Percentiles rank a stretch among this genome's conserved stretches.
Conservation (phyloP, 2,113 vertebrate species). For the Mustela lutreola region DNA sequence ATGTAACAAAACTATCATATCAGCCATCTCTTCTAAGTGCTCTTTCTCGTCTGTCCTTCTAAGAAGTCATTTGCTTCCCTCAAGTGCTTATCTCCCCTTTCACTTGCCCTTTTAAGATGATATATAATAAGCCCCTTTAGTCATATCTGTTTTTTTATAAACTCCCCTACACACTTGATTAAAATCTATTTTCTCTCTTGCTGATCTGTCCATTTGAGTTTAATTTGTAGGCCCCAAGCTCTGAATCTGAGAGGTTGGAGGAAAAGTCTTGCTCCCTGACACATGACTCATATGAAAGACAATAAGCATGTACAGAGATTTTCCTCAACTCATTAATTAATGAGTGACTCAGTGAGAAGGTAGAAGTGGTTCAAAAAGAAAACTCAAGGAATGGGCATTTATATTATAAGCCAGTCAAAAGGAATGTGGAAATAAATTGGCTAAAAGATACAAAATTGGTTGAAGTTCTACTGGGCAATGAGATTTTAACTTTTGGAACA, state of each 20-base stretch:
- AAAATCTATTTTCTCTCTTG: background rate
- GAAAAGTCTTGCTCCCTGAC: background rate
- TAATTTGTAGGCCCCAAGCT: background rate
- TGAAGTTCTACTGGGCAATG: background rate
- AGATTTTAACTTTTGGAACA: background rate
- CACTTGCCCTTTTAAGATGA: background rate
- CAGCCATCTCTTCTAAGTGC: background rate
- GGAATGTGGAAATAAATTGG: slow-evolving; percentile 13
- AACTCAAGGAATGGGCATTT: background rate
- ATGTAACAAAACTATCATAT: background rate
- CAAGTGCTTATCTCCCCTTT: background rate
- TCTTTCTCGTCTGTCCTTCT: background rate
- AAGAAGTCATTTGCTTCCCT: background rate
- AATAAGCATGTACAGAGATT: background rate
- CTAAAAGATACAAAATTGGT: slow-evolving; percentile 10
- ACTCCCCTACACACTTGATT: background rate
- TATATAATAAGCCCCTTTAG: background rate
- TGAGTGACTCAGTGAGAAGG: background rate
- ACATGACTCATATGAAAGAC: background rate
- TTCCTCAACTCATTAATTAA: background rate
- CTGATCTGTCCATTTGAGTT: background rate
- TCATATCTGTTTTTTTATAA: background rate
- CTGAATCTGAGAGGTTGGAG: background rate
- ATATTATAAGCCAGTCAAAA: background rate
- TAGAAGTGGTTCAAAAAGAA: slow-evolving; percentile 31